Evolutionary conservation across 2,888 invertebrate genomes (phyloP), one percentile per base, ranked within the genome.

Genomic region (Thysanoteuthis rhombus): DNA sequence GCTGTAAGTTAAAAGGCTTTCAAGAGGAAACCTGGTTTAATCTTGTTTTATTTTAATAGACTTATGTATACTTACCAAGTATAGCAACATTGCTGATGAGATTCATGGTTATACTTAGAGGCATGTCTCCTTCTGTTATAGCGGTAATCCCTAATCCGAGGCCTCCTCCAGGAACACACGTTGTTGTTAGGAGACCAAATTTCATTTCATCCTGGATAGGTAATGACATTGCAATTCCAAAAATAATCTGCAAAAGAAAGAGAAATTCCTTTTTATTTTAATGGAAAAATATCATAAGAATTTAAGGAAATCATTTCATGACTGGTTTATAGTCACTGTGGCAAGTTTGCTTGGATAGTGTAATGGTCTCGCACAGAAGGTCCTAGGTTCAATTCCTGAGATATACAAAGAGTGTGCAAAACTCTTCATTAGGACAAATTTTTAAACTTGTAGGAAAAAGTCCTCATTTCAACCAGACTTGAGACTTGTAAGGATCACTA

Each of bases 101-200:
- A 95, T 96, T 96, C 95, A 97, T 96, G 93, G 96, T 95, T 47
- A 96, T 94, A 93, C 96, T 96, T 93, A 97, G 96, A 89, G 96
- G 95, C 94, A 95, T 94, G 94, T 97, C 97, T 32, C 96, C 96
- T 58, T 96, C 94, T 42, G 96, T 96, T 93, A 97, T 96, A 94
- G 96, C 95, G 90, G 96, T 96, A n/a, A 96, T 96, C 75, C 97
- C 95, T 94, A 97, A 96, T 32, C 97, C 97, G 90, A 96, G 94
- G 10, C 97, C 97, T 4, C 97, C 97, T 12, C 97, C 97, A 0
- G 97, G 97, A 36, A 97, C 96, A 94, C 96, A 96, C 36, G 97
- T 96, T 94, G 96, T 96, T 95, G 96, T 96, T 93, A 97, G 95
- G 93, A 97, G 95, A 16, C 97, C 97, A 94, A 96, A 96, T 22